Evolutionary conservation across 2,797 vertebrate species (phyloP).

Genomic region (Acanthopagrus latus): DNA sequence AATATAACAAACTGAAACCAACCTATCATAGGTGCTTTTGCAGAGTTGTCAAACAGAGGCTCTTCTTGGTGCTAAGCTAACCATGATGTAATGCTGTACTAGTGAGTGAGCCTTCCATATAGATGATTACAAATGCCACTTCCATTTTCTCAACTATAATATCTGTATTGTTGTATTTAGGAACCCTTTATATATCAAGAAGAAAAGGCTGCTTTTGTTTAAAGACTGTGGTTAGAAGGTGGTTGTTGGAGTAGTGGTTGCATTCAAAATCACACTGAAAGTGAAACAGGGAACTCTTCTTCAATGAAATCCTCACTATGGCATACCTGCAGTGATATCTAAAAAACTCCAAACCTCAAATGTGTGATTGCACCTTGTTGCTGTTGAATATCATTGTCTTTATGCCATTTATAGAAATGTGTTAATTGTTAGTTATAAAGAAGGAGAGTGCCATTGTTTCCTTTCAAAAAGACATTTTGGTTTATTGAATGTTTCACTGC

Average conservation of each 20-base stretch:
- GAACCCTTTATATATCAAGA: not conserved
- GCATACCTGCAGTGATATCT: not conserved
- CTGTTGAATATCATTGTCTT: constrained; percentile 16
- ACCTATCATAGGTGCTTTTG: constrained; percentile 39
- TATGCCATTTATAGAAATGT: not conserved
- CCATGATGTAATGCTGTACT: constrained; percentile 14
- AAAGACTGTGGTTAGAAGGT: constrained; percentile 8
- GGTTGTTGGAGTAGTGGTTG: constrained; percentile 46
- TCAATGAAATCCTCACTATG: constrained; percentile 6
- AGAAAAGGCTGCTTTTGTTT: constrained; percentile 8
- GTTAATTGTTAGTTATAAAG: not conserved
- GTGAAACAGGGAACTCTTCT: constrained; percentile 42
- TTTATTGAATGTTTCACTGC: constrained; percentile 33
- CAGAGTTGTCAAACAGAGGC: constrained; percentile 21
- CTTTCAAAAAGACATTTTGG: constrained; percentile 26
- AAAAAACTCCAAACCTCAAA: not conserved
- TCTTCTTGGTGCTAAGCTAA: constrained; percentile 42
- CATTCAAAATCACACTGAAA: constrained; percentile 56
- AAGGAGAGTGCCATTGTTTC: constrained; percentile 32
- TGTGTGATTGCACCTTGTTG: constrained; percentile 7
- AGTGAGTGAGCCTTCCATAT: not conserved
- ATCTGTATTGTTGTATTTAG: constrained; percentile 18
- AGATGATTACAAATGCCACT: constrained; percentile 28
- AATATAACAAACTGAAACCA: not conserved
- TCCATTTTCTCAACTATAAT: constrained; percentile 29